These are phyloP conservation scores for Tetraodon nigroviridis DNA, from an alignment of 2,113 vertebrate species.

Conservation along the genomic window DNA sequence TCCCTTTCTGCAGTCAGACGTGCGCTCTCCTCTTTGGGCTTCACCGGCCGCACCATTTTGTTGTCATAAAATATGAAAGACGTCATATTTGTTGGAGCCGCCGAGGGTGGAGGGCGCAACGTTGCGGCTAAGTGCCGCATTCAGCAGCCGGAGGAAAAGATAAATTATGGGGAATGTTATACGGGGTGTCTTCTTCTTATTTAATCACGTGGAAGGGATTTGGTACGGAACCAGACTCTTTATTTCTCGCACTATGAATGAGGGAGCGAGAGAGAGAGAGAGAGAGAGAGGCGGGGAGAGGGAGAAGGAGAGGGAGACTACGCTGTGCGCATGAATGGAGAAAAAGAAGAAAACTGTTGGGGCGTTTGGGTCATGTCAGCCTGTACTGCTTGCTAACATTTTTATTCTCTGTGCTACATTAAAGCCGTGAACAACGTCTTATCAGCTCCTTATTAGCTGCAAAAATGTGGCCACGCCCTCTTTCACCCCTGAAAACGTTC, in stretches of 20 bases:
- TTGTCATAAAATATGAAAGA: slow-evolving; percentile 66
- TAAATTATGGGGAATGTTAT: slow-evolving; percentile 62
- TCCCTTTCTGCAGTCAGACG: background rate
- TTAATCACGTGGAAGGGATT: slow-evolving; percentile 71
- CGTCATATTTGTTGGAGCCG: slow-evolving; percentile 36
- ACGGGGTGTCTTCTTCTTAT: slow-evolving; percentile 64
- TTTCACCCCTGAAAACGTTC: background rate
- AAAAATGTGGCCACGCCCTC: slow-evolving; percentile 27
- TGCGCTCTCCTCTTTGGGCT: slow-evolving; percentile 8
- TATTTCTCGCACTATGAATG: background rate
- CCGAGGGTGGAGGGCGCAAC: slow-evolving; percentile 15
- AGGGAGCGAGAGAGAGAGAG: background rate
- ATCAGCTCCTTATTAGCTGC: slow-evolving; percentile 34
- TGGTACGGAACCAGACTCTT: slow-evolving; percentile 39
- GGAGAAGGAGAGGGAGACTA: slow-evolving; percentile 34
- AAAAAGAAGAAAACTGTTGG: slow-evolving; percentile 25
- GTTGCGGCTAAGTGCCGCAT: slow-evolving; percentile 23
- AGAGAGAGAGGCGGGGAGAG: slow-evolving; percentile 30
- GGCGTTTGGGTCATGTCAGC: slow-evolving; percentile 28
- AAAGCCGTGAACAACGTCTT: slow-evolving; percentile 33
- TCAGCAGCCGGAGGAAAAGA: slow-evolving; percentile 36
- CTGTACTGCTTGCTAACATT: slow-evolving; percentile 43
- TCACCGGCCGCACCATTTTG: slow-evolving; percentile 46
- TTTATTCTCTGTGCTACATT: slow-evolving; percentile 28
- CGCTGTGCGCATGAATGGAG: slow-evolving; percentile 39